Evolutionary conservation across 1,140 invertebrate species (phyloP), one percentile per base, ranked within the genome.

Genomic region (Neodiprion pinetum): DNA sequence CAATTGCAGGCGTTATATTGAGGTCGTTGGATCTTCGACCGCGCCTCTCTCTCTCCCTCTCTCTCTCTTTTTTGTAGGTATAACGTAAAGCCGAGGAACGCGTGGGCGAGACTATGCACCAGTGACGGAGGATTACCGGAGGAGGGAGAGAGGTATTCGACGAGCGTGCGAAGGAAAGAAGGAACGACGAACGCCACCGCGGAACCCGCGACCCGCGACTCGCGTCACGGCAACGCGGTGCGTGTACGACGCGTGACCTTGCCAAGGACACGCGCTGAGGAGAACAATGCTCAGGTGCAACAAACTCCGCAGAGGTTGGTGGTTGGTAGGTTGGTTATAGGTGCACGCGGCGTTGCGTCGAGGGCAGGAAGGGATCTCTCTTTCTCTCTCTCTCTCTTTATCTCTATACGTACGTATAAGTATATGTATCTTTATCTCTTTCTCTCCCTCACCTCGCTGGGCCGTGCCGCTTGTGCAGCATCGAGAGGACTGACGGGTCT

Each of bases 221-320:
- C 53, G 9, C 53, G 53, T 7, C 53, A 61, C 53, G 53, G 53
- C 7, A 61, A 9, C n/a, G 53, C 53, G 53, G 68, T 74, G 78
- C 74, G 78, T 80, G 77, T 78, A 77, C 77, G 68, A 77, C 40
- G 67, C 78, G 75, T 86, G 78, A 86, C 83, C 84, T 86, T 86
- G 81, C 72, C 84, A 86, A 86, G 83, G 83, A 85, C 80, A 84
- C 78, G 77, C 75, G 61, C 67, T 69, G 21, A 40, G 66, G 77
- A 81, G 81, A 86, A 87, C 82, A 86, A 85, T 87, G 79, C 79
- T 77, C 80, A 82, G 78, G 81, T 82, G 80, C 79, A 82, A 83
- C 78, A 84, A 83, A 81, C 80, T 67, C 73, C 68, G 14, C 14
- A 67, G 49, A 21, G 48, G 70, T 53, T n/a, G 40, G 23, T n/a